phyloP scores from a whole-genome alignment of 1,140 invertebrate genomes.

The Achatina immaculata region DNA sequence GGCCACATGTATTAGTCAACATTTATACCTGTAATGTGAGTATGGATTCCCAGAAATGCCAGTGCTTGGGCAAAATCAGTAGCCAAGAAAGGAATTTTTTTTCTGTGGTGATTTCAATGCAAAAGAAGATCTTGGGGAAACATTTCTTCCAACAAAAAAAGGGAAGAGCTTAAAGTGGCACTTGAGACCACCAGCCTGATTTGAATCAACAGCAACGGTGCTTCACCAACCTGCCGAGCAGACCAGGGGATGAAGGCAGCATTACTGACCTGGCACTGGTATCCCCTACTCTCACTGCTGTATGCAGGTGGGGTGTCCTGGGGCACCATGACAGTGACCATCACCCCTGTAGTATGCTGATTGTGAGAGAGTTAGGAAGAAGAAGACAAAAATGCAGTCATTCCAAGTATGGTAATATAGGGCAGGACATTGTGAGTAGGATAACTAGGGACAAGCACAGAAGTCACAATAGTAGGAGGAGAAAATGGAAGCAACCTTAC shows the following conservation, averaged over 20 bases:
- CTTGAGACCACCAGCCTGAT: background rate
- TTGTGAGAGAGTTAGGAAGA: no score
- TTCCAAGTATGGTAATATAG: no score
- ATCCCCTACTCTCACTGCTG: no score
- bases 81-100: background rate
- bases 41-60: background rate
- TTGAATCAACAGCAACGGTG: background rate
- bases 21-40: background rate
- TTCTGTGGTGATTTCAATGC: background rate
- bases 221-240: background rate
- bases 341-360: no score
- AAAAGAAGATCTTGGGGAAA: background rate
- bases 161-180: background rate
- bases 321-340: no score
- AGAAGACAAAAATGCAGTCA: no score
- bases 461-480: no score
- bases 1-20: background rate
- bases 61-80: background rate
- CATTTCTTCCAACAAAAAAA: background rate
- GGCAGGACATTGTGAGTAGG: no score
- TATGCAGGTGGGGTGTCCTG: no score
- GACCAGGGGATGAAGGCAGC: background rate
- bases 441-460: no score
- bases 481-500: no score
- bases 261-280: background rate